A percentile compares a stretch with the other conserved stretches of the same genome.
Conservation (phyloP, 37 sponge, comb jelly and placozoan species). For the Dysidea cf. avara region DNA sequence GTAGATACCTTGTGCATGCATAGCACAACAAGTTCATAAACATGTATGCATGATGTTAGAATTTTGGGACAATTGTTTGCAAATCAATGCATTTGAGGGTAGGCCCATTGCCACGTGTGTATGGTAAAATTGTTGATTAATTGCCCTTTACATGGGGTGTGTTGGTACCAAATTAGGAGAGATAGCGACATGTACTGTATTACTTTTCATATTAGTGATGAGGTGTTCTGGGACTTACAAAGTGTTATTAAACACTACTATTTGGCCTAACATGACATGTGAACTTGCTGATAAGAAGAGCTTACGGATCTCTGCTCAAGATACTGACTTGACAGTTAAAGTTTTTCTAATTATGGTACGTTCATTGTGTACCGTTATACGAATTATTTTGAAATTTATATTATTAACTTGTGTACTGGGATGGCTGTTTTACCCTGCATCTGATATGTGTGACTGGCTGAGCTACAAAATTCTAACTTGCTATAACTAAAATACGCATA, state of each 20-base stretch:
- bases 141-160: neutral
- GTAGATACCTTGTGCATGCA: neutral
- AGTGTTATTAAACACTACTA: conserved; percentile 68
- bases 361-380: no score
- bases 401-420: no score
- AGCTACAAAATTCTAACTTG: no score
- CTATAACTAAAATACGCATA: no score
- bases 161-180: no score
- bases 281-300: conserved; percentile 67
- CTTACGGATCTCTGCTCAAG: conserved; percentile 72
- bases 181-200: neutral
- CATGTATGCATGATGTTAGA: no score
- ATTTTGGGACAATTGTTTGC: no score
- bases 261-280: conserved; percentile 82
- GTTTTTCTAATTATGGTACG: conserved; percentile 66
- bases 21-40: neutral
- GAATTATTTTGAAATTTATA: no score
- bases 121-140: neutral
- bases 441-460: no score
- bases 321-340: conserved; percentile 5
- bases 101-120: neutral
- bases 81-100: no score
- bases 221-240: conserved; percentile 53
- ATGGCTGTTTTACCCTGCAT: no score
- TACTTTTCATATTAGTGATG: conserved; percentile 51